Conservation (phyloP, 1,140 invertebrate genomes). For the Trichomalopsis sarcophagae region DNA sequence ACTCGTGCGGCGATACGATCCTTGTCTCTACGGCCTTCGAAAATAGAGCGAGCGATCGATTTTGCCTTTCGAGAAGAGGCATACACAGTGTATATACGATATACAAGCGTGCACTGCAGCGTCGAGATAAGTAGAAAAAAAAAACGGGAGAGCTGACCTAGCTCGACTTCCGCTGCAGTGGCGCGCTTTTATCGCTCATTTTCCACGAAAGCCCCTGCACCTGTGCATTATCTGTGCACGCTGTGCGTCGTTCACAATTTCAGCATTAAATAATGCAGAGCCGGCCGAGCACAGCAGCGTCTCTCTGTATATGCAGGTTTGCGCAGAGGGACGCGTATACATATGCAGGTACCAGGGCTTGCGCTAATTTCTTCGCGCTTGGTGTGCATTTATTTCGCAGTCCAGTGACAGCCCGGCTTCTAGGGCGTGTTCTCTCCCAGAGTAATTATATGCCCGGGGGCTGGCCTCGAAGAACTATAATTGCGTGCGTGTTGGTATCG, state of each 20-base stretch:
- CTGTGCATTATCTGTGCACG: slow-evolving; percentile 14
- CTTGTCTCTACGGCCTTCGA: not conserved
- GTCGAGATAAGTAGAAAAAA: not conserved
- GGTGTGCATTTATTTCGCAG: slow-evolving; percentile 37
- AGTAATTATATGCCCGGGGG: not conserved
- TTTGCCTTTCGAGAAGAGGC: not conserved
- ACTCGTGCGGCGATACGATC: too few species aligned
- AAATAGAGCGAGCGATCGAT: slow-evolving; percentile 3
- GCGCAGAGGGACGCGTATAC: not conserved
- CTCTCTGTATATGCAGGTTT: not conserved
- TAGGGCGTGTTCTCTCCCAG: not conserved
- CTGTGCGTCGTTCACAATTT: slow-evolving; percentile 52
- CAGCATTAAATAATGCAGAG: slow-evolving; percentile 58
- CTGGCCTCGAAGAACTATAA: not conserved
- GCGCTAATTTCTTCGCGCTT: slow-evolving; percentile 13
- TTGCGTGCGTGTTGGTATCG: not conserved
- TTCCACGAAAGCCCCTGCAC: slow-evolving; percentile 18
- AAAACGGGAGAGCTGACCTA: slow-evolving; percentile 11
- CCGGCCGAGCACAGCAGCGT: not conserved
- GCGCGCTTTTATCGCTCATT: slow-evolving; percentile 32
- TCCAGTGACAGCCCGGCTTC: not conserved
- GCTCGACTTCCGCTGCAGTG: not conserved
- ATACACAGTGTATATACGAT: not conserved
- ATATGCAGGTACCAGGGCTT: not conserved
- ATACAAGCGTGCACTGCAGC: not conserved